phyloP scores from a whole-genome alignment of 2,888 invertebrate genomes.

The Stictocephala bisonia region DNA sequence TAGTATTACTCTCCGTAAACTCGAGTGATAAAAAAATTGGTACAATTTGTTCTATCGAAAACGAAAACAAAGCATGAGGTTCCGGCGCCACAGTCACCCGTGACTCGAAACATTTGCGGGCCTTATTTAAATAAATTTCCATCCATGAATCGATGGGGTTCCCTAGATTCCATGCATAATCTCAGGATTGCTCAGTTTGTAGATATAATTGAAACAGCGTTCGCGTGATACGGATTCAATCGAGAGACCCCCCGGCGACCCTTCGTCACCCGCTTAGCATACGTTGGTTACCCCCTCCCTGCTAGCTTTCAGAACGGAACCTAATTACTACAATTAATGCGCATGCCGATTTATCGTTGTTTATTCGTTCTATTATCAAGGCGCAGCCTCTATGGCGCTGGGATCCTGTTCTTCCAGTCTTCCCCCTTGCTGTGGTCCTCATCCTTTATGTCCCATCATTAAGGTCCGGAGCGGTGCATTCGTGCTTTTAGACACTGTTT shows the following conservation, averaged over 20 bases:
- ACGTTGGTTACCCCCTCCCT: not conserved
- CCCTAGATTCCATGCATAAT: conserved; percentile 45
- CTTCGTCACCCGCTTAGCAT: conserved; percentile 14
- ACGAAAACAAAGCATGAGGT: too few relatives aligned
- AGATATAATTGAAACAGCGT: conserved; percentile 21
- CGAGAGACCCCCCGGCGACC: conserved; percentile 12
- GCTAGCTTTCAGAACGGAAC: too few relatives aligned
- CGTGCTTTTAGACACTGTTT: too few relatives aligned
- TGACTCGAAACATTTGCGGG: conserved; percentile 36
- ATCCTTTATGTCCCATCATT: too few relatives aligned
- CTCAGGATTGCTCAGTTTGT: conserved; percentile 25
- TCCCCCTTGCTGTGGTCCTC: too few relatives aligned
- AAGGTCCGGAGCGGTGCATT: too few relatives aligned
- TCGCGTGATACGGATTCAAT: conserved; percentile 35
- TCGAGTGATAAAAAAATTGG: too few relatives aligned
- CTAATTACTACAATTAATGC: conserved; percentile 38
- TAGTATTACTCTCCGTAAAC: not conserved
- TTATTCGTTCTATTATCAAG: conserved; percentile 25
- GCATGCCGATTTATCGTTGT: conserved; percentile 37
- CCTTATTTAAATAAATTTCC: conserved; percentile 41
- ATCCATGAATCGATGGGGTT: conserved; percentile 37
- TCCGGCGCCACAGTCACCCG: conserved; percentile 10
- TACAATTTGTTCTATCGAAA: too few relatives aligned
- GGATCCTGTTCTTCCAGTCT: conserved; percentile 3
- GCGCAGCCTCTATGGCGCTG: conserved; percentile 2